These are phyloP conservation scores for Oithona nana DNA, from an alignment of 2,888 invertebrate species.

Conservation along the genomic window DNA sequence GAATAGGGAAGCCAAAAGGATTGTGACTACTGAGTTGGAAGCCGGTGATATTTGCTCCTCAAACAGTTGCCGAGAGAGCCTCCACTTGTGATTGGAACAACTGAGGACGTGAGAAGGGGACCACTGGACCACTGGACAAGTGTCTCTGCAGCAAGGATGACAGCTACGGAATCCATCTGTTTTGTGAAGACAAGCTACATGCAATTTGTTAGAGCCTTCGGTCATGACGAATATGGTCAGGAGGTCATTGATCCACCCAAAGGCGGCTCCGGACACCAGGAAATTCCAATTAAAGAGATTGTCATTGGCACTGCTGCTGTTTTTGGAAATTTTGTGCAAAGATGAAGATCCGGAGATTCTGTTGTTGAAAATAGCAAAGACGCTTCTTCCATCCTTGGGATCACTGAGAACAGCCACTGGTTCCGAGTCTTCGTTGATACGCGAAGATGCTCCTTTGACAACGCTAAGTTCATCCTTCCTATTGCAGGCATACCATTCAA, in stretches of 20 bases:
- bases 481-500: conserved; percentile 9
- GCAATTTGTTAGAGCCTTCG: not conserved
- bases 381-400: conserved; percentile 11
- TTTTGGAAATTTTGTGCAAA: conserved; percentile 9
- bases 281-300: not conserved
- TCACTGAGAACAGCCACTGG: conserved; percentile 9
- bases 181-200: not conserved
- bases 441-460: conserved; percentile 3
- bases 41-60: too few species aligned
- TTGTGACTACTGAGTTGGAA: not conserved
- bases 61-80: too few species aligned
- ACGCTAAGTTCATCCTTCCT: conserved; percentile 13
- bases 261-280: not conserved
- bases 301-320: not conserved
- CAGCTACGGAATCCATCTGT: conserved; percentile 9
- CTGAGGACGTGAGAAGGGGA: conserved; percentile 8
- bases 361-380: not conserved
- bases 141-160: conserved; percentile 5
- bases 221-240: not conserved
- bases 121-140: not conserved
- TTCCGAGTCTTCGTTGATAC: conserved; percentile 11
- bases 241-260: not conserved
- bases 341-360: not conserved
- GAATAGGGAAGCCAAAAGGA: not conserved
- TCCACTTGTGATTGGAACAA: conserved; percentile 4